Evolutionary conservation across 2,797 vertebrate genomes (phyloP), one percentile per base, ranked within the genome.

Genomic region (Meriones psammophilus): DNA sequence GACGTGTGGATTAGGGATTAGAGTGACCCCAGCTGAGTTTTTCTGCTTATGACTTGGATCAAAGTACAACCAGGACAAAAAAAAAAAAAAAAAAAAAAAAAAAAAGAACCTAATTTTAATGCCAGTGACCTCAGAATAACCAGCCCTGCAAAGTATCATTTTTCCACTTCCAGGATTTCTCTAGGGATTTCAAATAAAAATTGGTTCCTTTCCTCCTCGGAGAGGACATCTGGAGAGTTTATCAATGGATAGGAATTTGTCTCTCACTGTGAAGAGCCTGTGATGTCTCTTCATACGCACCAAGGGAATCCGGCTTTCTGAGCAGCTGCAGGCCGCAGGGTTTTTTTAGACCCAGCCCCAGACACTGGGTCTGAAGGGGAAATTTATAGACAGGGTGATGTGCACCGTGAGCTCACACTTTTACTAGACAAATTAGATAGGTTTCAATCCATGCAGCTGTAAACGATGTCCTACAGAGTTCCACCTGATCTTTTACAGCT

Each of bases 351-450:
- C 98, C 98, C 97, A 98, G 98, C 97, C 98, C 98, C 94, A 98
- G 98, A 98, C 98, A 96, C 95, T 92, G 98, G 94, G 98, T 98
- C 98, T 97, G 97, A 98, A 97, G 98, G 96, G 74, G 92, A 97
- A 98, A 99, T 99, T 98, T 98, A 98, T 98, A 98, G 98, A 86
- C 98, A 96, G 98, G 98, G 98, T 98, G 98, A 98, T 98, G 98
- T 96, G 98, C 95, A 97, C 98, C 97, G 98, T 99, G 99, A 99
- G 98, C 99, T 98, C 98, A 98, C 98, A 98, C 99, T 99, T 98
- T 99, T 98, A 99, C 97, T 98, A 99, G 99, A 99, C 99, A 99
- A 99, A 99, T 99, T 99, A 99, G 99, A 99, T 98, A 99, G 99
- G 98, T 98, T 98, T 98, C 99, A 99, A 98, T 97, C 98, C 98